phyloP scores from a whole-genome alignment of 2,797 vertebrate genomes.

The Pogoniulus pusillus region DNA sequence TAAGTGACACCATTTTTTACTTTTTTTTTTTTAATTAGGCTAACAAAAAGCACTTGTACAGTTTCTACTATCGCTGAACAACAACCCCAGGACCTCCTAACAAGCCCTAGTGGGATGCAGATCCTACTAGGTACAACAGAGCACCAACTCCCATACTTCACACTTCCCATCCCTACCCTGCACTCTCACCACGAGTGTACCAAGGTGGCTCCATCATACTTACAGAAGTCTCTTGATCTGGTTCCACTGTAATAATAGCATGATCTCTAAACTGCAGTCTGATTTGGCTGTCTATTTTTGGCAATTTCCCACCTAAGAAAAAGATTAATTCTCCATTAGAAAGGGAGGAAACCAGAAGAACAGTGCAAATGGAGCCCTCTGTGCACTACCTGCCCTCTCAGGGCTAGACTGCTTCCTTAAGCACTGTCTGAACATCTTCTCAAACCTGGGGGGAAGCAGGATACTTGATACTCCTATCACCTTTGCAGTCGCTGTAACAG shows the following conservation, averaged over 20 bases:
- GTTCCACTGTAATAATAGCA: slow-evolving; percentile 81
- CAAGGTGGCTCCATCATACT: slow-evolving; percentile 53
- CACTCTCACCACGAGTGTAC: neutral
- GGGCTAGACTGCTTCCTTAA: neutral
- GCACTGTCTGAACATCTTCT: neutral
- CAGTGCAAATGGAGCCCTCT: neutral
- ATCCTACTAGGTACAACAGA: neutral
- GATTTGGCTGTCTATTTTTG: slow-evolving; percentile 82
- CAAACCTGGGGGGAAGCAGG: neutral
- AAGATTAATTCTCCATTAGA: neutral
- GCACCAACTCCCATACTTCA: neutral
- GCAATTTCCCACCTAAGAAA: slow-evolving; percentile 78
- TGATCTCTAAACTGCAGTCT: slow-evolving; percentile 84
- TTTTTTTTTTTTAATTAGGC: neutral
- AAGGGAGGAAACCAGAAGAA: neutral
- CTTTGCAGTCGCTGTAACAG: neutral
- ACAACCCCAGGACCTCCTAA: neutral
- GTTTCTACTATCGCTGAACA: neutral
- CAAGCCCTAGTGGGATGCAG: neutral
- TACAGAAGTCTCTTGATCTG: slow-evolving; percentile 78
- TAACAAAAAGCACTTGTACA: neutral
- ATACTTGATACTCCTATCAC: neutral
- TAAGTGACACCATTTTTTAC: too few species aligned
- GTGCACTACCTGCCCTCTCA: neutral
- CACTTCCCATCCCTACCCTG: neutral